Evolutionary conservation across 1,140 invertebrate genomes (phyloP).

Genomic region (Ptiloglossa arizonensis): DNA sequence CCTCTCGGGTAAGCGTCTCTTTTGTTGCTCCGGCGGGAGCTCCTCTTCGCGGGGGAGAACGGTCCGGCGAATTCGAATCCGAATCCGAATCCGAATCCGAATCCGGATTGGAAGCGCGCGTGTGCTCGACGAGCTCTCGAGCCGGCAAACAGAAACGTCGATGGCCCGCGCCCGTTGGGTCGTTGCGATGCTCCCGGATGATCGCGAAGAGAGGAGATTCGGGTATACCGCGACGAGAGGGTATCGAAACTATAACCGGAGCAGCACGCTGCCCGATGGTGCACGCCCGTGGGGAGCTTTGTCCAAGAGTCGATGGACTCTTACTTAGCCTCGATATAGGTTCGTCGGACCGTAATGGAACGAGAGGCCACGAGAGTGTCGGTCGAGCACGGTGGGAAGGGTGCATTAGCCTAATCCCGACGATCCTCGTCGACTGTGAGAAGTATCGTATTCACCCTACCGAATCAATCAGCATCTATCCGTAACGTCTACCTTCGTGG

Average conservation of each 20-base stretch:
- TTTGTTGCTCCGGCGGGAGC: no score
- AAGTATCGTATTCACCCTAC: conserved; percentile 77
- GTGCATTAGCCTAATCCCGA: conserved; percentile 67
- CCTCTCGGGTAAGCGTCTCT: neutral
- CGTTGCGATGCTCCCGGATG: neutral
- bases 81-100: neutral
- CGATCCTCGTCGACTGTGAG: conserved; percentile 67
- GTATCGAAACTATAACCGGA: conserved; percentile 55
- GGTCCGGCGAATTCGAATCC: no score
- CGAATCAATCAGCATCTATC: conserved; percentile 74
- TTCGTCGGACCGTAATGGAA: conserved; percentile 58
- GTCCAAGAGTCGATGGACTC: conserved; percentile 68
- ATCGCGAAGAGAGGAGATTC: neutral
- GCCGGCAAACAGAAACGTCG: neutral
- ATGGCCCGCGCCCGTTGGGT: neutral
- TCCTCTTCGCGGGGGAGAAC: no score
- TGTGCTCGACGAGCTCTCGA: neutral
- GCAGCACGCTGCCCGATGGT: conserved; percentile 46
- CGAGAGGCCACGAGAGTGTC: conserved; percentile 43
- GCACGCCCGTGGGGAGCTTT: conserved; percentile 49
- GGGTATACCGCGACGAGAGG: conserved; percentile 11
- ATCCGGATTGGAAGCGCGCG: neutral
- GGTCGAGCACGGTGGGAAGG: conserved; percentile 50
- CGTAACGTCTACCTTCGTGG: conserved; percentile 71
- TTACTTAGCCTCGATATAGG: conserved; percentile 62